Base-by-base conservation (phyloP, 2,797 vertebrate genomes). In the Enteromius afrohamiltoni region DNA sequence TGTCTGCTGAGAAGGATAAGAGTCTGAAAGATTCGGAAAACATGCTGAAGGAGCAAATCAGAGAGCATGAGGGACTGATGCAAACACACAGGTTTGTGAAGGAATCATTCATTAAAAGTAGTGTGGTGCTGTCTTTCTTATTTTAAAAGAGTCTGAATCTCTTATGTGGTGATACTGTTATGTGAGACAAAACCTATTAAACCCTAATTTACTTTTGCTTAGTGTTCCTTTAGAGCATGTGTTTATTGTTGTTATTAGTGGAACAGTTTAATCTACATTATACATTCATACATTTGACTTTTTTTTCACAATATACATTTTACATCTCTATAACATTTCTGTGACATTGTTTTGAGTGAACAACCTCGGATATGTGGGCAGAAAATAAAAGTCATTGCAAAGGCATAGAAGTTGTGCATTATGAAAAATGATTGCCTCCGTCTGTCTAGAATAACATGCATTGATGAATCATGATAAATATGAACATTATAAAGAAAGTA, bases 1-100 rank as follows among this genome's bases (percentile, higher is more conserved):
- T 95, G 79, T 93, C 89, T 31, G 88, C 88, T 71, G 92, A 92
- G 55, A 96, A 92, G 87, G 88, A 94, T 4, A 89, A 94, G 60
- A 11, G 93, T 68, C 90, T 93, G 77, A 91, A 90, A 86, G 92
- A 94, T 70, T 89, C 93, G 11, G 92, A 95, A 51, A 90, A 60
- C 9, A 79, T 92, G 82, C 93, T 92, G 86, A 77, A 74, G 37
- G 88, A 92, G 67, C 90, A 93, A 83, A 92, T 86, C 1, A 79
- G 82, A 9, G 87, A 87, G 14, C 42, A 83, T 6, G 90, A 93
- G 13, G 83, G 82, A 73, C 87, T 93, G 31, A 83, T 37, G 55
- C 85, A 78, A 78, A 86, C 90, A 55, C 89, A 93, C 34, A 88
- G 87, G 95, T 95, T 83, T 19, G 87, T 40, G n/a, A 76, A 40